phyloP scores from a whole-genome alignment of 1,140 invertebrate species.

The Macrosteles quadrilineatus region DNA sequence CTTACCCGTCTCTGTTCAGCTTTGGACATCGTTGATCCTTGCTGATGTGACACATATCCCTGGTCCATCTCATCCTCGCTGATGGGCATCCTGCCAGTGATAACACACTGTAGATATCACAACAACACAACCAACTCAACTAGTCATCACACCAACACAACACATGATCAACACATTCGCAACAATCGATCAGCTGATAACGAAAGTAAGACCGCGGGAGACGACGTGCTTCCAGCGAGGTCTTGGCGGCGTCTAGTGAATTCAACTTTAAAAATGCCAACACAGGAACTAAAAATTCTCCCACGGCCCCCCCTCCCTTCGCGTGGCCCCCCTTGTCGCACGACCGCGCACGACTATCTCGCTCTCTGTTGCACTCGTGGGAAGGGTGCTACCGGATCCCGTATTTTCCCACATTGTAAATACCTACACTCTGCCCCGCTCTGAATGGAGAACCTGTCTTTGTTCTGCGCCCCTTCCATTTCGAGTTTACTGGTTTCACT shows the following conservation, averaged over 20 bases:
- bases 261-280: conserved; percentile 42
- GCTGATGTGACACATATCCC: conserved; percentile 16
- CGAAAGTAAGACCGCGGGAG: too few relatives aligned
- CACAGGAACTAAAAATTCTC: conserved; percentile 43
- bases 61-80: conserved; percentile 43
- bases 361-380: conserved; percentile 39
- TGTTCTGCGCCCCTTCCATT: too few relatives aligned
- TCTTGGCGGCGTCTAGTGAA: neutral
- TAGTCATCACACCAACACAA: neutral
- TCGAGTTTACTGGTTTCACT: too few relatives aligned
- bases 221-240: neutral
- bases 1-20: conserved; percentile 41
- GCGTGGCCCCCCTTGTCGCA: conserved; percentile 51
- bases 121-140: neutral
- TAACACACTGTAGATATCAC: too few relatives aligned
- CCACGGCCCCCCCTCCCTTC: conserved; percentile 51
- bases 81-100: conserved; percentile 39
- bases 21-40: conserved; percentile 37
- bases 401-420: conserved; percentile 27
- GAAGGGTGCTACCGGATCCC: neutral
- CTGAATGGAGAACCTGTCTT: neutral
- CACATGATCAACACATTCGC: neutral
- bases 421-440: neutral
- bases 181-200: too few relatives aligned
- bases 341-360: conserved; percentile 54